Evolutionary conservation across 2,888 invertebrate species (phyloP).

Genomic region (Mesochorus sp.): DNA sequence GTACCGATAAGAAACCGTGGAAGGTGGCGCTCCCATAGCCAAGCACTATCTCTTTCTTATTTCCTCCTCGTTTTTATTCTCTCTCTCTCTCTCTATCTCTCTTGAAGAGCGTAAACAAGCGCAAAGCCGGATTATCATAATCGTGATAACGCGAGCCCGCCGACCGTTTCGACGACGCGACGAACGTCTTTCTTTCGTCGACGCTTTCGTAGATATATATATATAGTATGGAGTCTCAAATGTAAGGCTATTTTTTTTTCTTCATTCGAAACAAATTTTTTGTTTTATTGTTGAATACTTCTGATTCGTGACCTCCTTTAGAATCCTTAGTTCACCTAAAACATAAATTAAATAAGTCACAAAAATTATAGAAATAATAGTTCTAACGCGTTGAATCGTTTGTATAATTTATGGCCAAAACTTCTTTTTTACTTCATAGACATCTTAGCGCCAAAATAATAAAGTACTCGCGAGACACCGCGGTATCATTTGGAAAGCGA

Average conservation of each 20-base stretch:
- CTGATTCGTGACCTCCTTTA: neutral
- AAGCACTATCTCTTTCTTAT: constrained; percentile 7
- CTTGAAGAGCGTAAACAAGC: constrained; percentile 72
- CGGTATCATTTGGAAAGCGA: constrained; percentile 1
- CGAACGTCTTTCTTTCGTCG: constrained; percentile 71
- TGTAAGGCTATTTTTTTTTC: neutral
- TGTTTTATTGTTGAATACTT: neutral
- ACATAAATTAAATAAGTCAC: too few relatives aligned
- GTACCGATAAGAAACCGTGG: constrained; percentile 53
- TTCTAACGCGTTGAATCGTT: too few relatives aligned
- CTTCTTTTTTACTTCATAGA: neutral
- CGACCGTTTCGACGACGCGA: constrained; percentile 63
- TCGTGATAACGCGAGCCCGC: constrained; percentile 74
- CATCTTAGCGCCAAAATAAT: constrained; percentile 18
- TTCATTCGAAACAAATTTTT: neutral
- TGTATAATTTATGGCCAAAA: too few relatives aligned
- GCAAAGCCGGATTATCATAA: constrained; percentile 76
- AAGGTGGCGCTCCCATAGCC: constrained; percentile 53
- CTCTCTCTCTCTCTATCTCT: constrained; percentile 15
- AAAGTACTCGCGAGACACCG: too few relatives aligned
- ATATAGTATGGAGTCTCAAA: neutral
- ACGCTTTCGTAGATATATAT: constrained; percentile 26
- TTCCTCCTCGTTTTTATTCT: constrained; percentile 10
- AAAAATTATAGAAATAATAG: too few relatives aligned
- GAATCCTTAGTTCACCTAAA: too few relatives aligned